Conservation (phyloP, 2,113 vertebrate genomes). For the Mesoclemmys tuberculata region DNA sequence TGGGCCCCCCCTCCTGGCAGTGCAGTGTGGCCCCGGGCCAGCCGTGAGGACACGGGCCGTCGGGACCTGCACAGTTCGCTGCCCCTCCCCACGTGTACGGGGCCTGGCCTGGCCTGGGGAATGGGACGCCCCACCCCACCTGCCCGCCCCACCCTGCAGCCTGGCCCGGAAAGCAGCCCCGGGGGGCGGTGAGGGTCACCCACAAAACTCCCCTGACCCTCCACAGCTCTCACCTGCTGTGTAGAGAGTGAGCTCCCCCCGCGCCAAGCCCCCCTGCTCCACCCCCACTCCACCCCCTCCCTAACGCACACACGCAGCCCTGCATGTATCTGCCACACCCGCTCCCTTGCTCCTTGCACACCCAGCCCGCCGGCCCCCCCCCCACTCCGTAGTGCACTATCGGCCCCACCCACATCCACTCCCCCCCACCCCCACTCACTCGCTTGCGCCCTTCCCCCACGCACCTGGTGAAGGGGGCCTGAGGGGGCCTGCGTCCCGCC, state of each 20-base stretch:
- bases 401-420: background rate
- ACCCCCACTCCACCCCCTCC: background rate
- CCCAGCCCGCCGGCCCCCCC: no score
- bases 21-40: background rate
- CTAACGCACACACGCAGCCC: background rate
- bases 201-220: background rate
- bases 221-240: background rate
- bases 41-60: background rate
- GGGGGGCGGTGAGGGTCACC: rapidly evolving
- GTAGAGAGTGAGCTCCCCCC: no score
- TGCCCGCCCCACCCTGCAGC: no score
- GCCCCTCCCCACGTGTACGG: background rate
- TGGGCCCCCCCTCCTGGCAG: background rate
- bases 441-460: rapidly evolving
- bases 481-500: rapidly evolving
- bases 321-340: background rate
- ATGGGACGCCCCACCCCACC: background rate
- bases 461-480: conserved; percentile 15
- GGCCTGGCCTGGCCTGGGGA: background rate
- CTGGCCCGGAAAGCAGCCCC: no score
- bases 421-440: background rate
- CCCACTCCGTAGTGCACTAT: background rate
- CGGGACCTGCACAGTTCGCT: no score
- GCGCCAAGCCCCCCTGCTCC: no score
- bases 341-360: no score